phyloP scores from a whole-genome alignment of 2,797 vertebrate genomes.

The Glossophaga mutica region DNA sequence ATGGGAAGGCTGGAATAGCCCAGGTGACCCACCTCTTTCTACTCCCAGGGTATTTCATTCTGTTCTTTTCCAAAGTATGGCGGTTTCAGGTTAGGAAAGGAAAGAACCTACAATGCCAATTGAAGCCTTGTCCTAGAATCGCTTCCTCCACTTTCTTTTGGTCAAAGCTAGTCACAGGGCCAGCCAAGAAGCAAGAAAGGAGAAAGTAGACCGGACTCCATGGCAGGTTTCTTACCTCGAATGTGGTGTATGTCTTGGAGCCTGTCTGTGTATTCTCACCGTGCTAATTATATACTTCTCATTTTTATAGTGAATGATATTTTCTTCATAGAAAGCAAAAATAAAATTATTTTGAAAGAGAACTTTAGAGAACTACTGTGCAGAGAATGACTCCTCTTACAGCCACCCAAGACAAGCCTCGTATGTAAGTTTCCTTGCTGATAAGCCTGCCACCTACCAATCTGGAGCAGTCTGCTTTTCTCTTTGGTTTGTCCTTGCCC shows the following conservation, averaged over 20 bases:
- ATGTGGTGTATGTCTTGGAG: not conserved
- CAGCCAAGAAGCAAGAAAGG: not conserved
- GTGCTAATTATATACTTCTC: not conserved
- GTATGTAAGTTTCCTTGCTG: not conserved
- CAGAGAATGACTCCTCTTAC: not conserved
- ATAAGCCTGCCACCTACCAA: not conserved
- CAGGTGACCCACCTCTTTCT: not conserved
- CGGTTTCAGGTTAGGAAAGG: not conserved
- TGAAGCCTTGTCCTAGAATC: not conserved
- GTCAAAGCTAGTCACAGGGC: not conserved
- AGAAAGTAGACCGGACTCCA: not conserved
- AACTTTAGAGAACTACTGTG: too few relatives aligned
- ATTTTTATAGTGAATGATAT: not conserved
- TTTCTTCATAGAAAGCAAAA: not conserved
- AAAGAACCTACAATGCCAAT: not conserved
- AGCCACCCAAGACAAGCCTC: not conserved
- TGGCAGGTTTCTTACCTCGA: not conserved
- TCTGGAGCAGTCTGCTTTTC: not conserved
- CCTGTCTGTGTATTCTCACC: not conserved
- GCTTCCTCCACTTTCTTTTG: not conserved
- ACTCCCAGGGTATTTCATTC: not conserved
- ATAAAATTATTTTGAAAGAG: not conserved
- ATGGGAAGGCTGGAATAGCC: not conserved
- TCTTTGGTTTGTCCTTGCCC: not conserved
- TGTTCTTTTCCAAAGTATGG: not conserved